Evolutionary conservation across 2,113 vertebrate species (phyloP).

Genomic region (Rutilus rutilus): DNA sequence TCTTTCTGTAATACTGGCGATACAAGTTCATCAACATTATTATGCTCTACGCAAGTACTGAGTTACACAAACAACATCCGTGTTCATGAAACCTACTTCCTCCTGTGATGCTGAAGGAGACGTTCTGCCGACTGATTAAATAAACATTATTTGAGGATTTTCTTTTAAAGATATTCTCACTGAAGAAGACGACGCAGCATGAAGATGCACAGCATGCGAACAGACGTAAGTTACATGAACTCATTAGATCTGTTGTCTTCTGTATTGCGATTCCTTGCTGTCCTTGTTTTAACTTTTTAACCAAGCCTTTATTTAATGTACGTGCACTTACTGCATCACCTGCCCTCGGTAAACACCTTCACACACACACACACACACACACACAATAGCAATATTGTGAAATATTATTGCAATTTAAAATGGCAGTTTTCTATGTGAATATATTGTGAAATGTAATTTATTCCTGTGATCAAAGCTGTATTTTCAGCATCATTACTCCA

Average conservation of each 20-base stretch:
- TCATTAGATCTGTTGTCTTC: neutral
- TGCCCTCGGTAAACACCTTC: slow-evolving; percentile 31
- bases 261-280: neutral
- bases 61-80: neutral
- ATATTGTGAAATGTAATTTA: too few species aligned
- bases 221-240: neutral
- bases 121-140: neutral
- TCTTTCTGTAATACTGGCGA: neutral
- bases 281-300: neutral
- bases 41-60: too few species aligned
- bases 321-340: neutral
- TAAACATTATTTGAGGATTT: neutral
- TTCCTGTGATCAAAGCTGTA: too few species aligned
- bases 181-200: neutral
- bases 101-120: neutral
- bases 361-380: neutral
- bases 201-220: neutral
- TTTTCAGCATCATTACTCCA: too few species aligned
- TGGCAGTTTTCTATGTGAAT: too few species aligned
- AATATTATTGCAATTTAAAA: too few species aligned
- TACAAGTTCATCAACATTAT: neutral
- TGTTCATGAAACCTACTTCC: neutral
- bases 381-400: too few species aligned
- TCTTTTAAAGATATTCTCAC: neutral
- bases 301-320: slow-evolving; percentile 5